Conservation (phyloP, 2,888 invertebrate species). For the Stenurella melanura region DNA sequence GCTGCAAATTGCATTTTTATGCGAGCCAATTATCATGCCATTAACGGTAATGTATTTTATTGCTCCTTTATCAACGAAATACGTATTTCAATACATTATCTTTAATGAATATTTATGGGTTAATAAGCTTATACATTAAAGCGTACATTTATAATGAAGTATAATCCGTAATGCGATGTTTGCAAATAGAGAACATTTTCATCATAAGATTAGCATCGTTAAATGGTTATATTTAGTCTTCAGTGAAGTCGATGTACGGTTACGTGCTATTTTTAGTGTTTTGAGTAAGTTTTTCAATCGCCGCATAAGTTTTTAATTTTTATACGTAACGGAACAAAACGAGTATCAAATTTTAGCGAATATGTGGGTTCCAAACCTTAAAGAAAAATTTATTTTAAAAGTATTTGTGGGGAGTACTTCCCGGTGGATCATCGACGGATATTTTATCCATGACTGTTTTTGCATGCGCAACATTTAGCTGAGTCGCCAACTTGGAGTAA, state of each 20-base stretch:
- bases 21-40: conserved; percentile 30
- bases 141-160: conserved; percentile 20
- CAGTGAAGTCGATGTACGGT: not conserved
- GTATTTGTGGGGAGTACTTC: too few species aligned
- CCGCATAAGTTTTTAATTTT: not conserved
- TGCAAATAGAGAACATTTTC: conserved; percentile 8
- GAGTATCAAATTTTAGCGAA: too few species aligned
- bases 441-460: too few species aligned
- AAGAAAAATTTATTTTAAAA: too few species aligned
- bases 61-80: conserved; percentile 27
- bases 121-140: conserved; percentile 24
- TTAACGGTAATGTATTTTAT: conserved; percentile 34
- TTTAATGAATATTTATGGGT: conserved; percentile 25
- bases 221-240: not conserved
- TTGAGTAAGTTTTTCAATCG: not conserved
- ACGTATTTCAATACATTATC: conserved; percentile 22
- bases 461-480: too few species aligned
- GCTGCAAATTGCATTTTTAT: conserved; percentile 37
- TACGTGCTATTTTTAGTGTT: not conserved
- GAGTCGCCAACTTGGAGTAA: too few species aligned
- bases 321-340: too few species aligned
- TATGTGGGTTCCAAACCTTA: too few species aligned
- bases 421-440: too few species aligned
- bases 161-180: conserved; percentile 4
- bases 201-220: not conserved